Evolutionary conservation across 2,113 vertebrate genomes (phyloP).

Genomic region (Alexandromys fortis): DNA sequence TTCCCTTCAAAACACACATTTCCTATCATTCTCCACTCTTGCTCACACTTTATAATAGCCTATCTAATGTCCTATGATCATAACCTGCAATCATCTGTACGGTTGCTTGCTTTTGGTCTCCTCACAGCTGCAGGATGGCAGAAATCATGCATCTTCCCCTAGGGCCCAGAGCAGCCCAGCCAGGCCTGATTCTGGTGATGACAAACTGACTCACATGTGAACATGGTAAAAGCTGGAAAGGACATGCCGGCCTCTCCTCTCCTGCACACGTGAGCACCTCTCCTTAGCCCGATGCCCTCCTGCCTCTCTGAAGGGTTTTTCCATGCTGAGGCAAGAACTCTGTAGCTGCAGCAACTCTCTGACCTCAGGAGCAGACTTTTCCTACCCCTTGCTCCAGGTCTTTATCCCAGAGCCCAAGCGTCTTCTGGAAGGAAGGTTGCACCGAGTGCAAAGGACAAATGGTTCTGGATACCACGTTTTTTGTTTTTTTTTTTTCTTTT

Average conservation of each 20-base stretch:
- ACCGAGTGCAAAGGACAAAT: background rate
- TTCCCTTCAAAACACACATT: background rate
- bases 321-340: background rate
- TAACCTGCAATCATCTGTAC: background rate
- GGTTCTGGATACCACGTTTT: background rate
- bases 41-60: background rate
- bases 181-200: background rate
- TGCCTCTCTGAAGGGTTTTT: background rate
- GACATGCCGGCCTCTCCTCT: background rate
- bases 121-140: background rate
- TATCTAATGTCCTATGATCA: background rate
- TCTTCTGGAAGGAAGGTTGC: slow-evolving; percentile 3
- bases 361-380: background rate
- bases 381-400: background rate
- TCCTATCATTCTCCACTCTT: background rate
- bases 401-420: background rate
- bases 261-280: background rate
- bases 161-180: background rate
- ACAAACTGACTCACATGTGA: background rate
- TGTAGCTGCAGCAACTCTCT: background rate
- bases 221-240: background rate
- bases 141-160: background rate
- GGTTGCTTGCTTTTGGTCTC: background rate
- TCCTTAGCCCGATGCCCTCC: background rate
- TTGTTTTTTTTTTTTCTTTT: background rate